Conservation (phyloP, 2,113 vertebrate genomes). For the Clarias batrachus region DNA sequence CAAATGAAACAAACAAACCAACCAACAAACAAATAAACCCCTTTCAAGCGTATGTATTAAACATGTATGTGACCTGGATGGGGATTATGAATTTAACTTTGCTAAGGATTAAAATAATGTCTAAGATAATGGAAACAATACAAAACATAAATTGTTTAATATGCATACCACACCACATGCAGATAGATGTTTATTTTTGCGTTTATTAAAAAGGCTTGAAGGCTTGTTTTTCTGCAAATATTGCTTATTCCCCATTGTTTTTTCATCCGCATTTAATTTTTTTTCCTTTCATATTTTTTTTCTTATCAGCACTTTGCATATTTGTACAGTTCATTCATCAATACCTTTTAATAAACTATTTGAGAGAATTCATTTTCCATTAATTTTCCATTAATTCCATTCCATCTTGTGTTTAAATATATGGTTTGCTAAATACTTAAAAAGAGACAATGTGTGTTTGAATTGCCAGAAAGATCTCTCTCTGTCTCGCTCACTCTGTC, state of each 20-base stretch:
- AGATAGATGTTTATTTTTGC: not conserved
- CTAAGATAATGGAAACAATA: not conserved
- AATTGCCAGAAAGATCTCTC: not conserved
- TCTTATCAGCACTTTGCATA: conserved; percentile 44
- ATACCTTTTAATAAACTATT: conserved; percentile 28
- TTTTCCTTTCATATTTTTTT: too few relatives aligned
- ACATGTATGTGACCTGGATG: not conserved
- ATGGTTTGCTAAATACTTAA: conserved; percentile 2
- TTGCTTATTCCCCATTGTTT: conserved; percentile 34
- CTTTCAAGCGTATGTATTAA: not conserved
- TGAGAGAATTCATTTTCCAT: not conserved
- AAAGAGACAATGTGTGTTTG: not conserved
- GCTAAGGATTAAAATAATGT: not conserved
- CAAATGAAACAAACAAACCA: not conserved
- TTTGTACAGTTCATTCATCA: conserved; percentile 36
- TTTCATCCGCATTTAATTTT: conserved; percentile 51
- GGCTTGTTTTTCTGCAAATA: not conserved
- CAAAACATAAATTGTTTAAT: not conserved
- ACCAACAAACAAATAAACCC: not conserved
- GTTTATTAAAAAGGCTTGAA: not conserved
- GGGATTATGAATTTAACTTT: not conserved
- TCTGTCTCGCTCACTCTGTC: not conserved
- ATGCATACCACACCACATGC: not conserved
- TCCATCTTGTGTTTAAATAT: not conserved
- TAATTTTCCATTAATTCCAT: not conserved